These are phyloP conservation scores for Patella vulgata DNA, from an alignment of 1,140 invertebrate genomes.

Conservation along the genomic window DNA sequence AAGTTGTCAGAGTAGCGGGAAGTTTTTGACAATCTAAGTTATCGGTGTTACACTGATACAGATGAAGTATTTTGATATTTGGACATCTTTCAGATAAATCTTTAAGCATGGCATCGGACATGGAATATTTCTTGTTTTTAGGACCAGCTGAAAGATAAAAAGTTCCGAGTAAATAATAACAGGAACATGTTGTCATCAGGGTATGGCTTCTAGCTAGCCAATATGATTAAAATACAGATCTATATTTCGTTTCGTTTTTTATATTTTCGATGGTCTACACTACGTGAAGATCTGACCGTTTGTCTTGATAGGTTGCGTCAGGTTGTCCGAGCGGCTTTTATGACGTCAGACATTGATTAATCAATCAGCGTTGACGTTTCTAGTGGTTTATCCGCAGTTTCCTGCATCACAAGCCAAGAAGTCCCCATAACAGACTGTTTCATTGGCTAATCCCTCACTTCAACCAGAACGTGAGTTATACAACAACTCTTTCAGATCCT, in stretches of 20 bases:
- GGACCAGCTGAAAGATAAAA: constrained; percentile 20
- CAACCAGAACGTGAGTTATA: too few relatives aligned
- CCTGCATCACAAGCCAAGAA: too few relatives aligned
- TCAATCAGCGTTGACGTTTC: too few relatives aligned
- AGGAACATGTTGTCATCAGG: not conserved
- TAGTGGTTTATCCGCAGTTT: too few relatives aligned
- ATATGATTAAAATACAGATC: not conserved
- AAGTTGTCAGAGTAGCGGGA: constrained; percentile 24
- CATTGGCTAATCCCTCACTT: too few relatives aligned
- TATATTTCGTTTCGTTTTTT: too few relatives aligned
- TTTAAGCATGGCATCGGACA: constrained; percentile 43
- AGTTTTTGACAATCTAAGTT: constrained; percentile 29
- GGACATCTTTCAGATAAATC: constrained; percentile 44
- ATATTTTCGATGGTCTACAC: too few relatives aligned
- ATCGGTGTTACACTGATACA: constrained; percentile 31
- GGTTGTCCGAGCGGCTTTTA: not conserved
- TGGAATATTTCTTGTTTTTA: constrained; percentile 26
- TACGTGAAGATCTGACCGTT: too few relatives aligned
- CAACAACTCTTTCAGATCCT: too few relatives aligned
- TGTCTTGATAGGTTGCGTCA: not conserved
- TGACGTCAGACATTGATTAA: too few relatives aligned
- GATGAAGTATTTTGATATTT: constrained; percentile 28
- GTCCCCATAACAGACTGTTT: too few relatives aligned
- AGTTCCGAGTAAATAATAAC: too few relatives aligned
- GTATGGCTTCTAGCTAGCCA: not conserved